These are phyloP conservation scores for Zingel zingel DNA, from an alignment of 2,113 vertebrate genomes.

Conservation along the genomic window DNA sequence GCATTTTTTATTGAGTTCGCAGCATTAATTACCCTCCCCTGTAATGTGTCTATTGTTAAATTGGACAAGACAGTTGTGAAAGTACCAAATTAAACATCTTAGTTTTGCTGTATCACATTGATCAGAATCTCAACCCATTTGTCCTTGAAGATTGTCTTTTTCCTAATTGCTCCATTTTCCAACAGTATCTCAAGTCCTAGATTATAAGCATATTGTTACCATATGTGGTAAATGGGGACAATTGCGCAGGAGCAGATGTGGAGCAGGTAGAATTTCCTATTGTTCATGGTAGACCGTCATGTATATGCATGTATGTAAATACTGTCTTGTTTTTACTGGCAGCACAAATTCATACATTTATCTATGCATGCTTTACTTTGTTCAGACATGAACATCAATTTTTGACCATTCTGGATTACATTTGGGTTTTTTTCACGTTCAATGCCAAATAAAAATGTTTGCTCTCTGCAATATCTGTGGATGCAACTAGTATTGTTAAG, in stretches of 20 bases:
- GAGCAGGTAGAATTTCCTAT: not conserved
- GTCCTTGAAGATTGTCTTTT: not conserved
- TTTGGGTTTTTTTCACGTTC: not conserved
- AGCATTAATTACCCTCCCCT: not conserved
- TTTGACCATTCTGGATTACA: not conserved
- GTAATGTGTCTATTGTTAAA: not conserved
- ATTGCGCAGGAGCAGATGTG: not conserved
- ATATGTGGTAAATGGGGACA: not conserved
- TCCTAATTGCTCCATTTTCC: not conserved
- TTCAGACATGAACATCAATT: not conserved
- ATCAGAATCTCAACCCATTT: not conserved
- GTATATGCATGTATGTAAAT: not conserved
- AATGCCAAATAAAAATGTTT: not conserved
- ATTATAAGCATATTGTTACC: not conserved
- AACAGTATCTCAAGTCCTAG: not conserved
- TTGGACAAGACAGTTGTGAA: not conserved
- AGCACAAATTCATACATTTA: not conserved
- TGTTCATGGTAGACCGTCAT: not conserved
- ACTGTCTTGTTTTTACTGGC: not conserved
- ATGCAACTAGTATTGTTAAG: not conserved
- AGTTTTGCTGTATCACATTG: conserved; percentile 8
- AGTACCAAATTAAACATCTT: conserved; percentile 2
- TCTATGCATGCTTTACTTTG: not conserved
- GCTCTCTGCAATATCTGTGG: not conserved
- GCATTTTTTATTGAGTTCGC: not conserved